Evolutionary conservation across 2,113 vertebrate species (phyloP), one percentile per base, ranked within the genome.

Genomic region (Perca fluviatilis): DNA sequence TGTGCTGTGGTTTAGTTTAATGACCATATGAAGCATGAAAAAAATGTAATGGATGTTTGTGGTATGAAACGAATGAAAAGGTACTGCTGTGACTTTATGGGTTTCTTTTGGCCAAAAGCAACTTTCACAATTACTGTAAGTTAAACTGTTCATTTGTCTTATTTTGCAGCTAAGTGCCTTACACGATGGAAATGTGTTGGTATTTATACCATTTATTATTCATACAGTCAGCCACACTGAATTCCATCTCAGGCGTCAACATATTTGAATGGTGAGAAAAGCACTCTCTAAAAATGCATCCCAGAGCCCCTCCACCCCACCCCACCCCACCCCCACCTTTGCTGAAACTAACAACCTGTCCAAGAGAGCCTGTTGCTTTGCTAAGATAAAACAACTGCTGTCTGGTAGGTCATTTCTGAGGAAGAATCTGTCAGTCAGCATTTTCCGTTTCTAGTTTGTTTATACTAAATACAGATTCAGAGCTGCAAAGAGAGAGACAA

Each of bases 401-500:
- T 30, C 60, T 61, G 25, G 60, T 10, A 4, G 43, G 46, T 56
- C 16, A 27, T 40, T 27, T n/a, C 21, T 30, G 21, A 19, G 51
- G 18, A 51, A 43, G 6, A 60, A 23, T 10, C 30, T 25, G 64
- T 57, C 40, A n/a, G 25, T 40, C 25, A 57, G 73, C 56, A 12
- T 71, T 53, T 74, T 68, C 54, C 3, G 0, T 30, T 62, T 40
- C 15, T 18, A 61, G 53, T 71, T 47, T 54, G 23, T 70, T 65
- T 77, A 67, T 49, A 77, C 18, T 61, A 47, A 65, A 75, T 70
- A 51, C 58, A 69, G 51, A 56, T 36, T 57, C 5, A 47, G 65
- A 40, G 43, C 63, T 21, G 27, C 1, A 7, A 51, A 2, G 12
- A 18, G 21, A 71, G 21, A 54, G 14, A 47, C 46, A 57, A 9